These are phyloP conservation scores for Otocyon megalotis DNA, from an alignment of 2,113 vertebrate species.

Conservation along the genomic window DNA sequence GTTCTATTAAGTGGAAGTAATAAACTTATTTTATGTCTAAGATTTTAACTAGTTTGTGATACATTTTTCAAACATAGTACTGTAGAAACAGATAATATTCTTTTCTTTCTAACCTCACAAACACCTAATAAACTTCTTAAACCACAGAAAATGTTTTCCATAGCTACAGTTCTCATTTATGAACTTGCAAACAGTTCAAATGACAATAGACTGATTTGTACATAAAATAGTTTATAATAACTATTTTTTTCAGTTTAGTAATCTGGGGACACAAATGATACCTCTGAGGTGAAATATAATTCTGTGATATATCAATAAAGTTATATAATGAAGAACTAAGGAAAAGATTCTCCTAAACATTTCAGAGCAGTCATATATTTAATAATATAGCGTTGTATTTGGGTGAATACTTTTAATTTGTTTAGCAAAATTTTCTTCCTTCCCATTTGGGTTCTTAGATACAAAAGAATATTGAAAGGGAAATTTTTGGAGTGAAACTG, in stretches of 20 bases:
- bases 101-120: conserved; percentile 53
- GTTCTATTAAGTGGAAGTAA: background rate
- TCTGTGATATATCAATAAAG: background rate
- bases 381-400: background rate
- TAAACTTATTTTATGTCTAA: background rate
- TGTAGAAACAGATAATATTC: background rate
- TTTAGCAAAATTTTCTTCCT: background rate
- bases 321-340: background rate
- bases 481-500: background rate
- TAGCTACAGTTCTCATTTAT: background rate
- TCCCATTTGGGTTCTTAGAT: background rate
- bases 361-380: background rate
- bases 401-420: background rate
- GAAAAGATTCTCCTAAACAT: background rate
- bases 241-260: conserved; percentile 2
- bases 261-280: background rate
- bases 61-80: background rate
- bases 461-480: background rate
- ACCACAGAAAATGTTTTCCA: conserved; percentile 44
- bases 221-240: conserved; percentile 74
- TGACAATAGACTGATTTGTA: conserved; percentile 43
- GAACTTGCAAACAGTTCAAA: conserved; percentile 60
- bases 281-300: background rate
- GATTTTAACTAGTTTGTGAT: background rate
- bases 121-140: background rate